Evolutionary conservation across 2,888 invertebrate genomes (phyloP), one percentile per base, ranked within the genome.

Genomic region (Nymphalis urticae): DNA sequence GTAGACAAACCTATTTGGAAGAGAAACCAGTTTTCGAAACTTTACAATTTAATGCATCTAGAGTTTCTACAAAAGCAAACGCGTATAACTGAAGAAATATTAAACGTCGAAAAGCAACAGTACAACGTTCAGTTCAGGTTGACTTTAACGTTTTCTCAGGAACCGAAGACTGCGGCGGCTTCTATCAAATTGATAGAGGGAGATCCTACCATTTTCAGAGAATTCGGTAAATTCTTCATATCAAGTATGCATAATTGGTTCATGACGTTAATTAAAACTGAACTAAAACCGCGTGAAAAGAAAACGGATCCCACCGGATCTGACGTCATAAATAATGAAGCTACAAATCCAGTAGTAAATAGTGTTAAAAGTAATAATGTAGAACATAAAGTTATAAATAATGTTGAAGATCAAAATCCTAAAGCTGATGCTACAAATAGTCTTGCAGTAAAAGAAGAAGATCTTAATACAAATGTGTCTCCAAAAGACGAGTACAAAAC

Each of bases 201-300:
- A 0, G 85, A 88, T 21, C 19, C 73, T 6, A 72, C 75, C 0
- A 65, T 64, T 2, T 89, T 84, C 73, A 73, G 75, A 24, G 83
- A 85, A 17, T 86, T 89, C 68, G 88, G 87, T 2, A 82, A 78
- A 64, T 88, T 87, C 75, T 82, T 83, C 70, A 74, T 79, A 19
- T 75, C 80, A 2, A 72, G 78, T 2, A 72, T 84, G 72, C 82
- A 83, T 42, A 73, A 69, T 47, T 89, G 88, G 89, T 77, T 84
- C 47, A 66, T 72, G 2, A 73, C 74, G 5, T 72, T 87, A 36
- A 50, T 86, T 54, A 77, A 72, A 58, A 80, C 81, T 7, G 71
- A 79, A 69, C 74, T 78, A n/a, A 70, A 69, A 32, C 53, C 51
- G 6, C 48, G 36, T n/a, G 48, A 65, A 48, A 58, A 48, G 1